phyloP scores from a whole-genome alignment of 2,888 invertebrate species.

The Ophioninae sp. region DNA sequence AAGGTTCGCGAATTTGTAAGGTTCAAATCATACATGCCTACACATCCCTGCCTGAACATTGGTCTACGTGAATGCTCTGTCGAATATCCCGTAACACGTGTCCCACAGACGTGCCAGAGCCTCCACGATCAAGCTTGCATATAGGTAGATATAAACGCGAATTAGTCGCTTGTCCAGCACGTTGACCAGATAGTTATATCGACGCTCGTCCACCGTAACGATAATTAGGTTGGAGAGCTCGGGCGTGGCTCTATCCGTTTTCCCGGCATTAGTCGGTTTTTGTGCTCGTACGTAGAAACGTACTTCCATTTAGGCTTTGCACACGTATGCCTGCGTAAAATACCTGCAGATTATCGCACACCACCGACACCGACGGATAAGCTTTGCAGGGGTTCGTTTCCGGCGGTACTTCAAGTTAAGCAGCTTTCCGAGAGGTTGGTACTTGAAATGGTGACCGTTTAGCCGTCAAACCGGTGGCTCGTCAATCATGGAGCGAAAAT shows the following conservation, averaged over 20 bases:
- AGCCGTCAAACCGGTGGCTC: no score
- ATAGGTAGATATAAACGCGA: slow-evolving; percentile 1
- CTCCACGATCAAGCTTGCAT: no score
- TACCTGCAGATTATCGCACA: slow-evolving; percentile 13
- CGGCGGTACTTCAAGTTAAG: no score
- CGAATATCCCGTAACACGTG: slow-evolving; percentile 32
- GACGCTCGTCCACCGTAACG: slow-evolving; percentile 61
- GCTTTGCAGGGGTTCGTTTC: no score
- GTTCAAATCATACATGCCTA: background rate
- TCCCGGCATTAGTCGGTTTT: slow-evolving; percentile 52
- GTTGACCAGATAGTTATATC: slow-evolving; percentile 58
- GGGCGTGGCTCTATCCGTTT: slow-evolving; percentile 56
- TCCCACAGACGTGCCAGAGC: background rate
- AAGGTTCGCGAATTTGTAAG: no score
- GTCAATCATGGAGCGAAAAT: no score
- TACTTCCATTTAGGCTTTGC: slow-evolving; percentile 6
- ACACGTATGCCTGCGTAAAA: slow-evolving; percentile 9
- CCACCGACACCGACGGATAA: background rate
- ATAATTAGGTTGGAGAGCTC: slow-evolving; percentile 62
- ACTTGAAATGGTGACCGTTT: no score
- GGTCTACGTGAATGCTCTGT: slow-evolving; percentile 32
- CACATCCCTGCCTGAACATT: background rate
- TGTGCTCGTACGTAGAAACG: slow-evolving; percentile 26
- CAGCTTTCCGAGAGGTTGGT: no score
- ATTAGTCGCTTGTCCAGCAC: slow-evolving; percentile 48